Evolutionary conservation across 2,797 vertebrate genomes (phyloP).

Genomic region (Hemitrygon akajei): DNA sequence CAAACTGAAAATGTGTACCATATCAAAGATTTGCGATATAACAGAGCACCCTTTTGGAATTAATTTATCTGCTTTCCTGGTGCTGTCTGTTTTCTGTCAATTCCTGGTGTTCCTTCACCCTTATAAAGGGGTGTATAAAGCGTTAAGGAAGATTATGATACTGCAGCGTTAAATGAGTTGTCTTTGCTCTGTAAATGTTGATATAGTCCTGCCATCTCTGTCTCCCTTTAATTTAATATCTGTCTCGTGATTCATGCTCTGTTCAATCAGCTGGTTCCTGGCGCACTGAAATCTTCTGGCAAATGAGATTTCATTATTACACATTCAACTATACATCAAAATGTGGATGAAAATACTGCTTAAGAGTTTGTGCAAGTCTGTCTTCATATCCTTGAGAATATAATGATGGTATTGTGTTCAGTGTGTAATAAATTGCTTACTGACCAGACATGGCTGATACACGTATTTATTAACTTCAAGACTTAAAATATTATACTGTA

Average conservation of each 20-base stretch:
- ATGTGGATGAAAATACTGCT: slow-evolving; percentile 16
- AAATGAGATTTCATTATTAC: slow-evolving; percentile 33
- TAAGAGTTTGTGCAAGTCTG: slow-evolving; percentile 13
- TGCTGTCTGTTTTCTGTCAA: not conserved
- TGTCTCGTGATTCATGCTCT: slow-evolving; percentile 5
- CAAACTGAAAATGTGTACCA: not conserved
- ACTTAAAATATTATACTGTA: not conserved
- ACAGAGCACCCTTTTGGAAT: not conserved
- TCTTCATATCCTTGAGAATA: slow-evolving; percentile 23
- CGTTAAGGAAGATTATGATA: not conserved
- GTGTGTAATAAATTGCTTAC: slow-evolving; percentile 1
- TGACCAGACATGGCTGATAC: not conserved
- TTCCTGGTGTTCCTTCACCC: not conserved
- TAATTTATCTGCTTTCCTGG: not conserved
- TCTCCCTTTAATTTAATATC: slow-evolving; percentile 30
- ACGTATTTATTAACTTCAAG: not conserved
- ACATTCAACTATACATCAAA: slow-evolving; percentile 10
- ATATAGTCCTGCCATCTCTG: not conserved
- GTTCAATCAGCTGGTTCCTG: slow-evolving; percentile 1
- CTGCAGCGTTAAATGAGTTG: not conserved
- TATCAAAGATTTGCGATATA: too few species aligned
- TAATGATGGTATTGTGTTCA: not conserved
- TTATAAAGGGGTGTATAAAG: not conserved
- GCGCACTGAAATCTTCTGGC: not conserved
- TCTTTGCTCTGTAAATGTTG: slow-evolving; percentile 9